These are phyloP conservation scores for Stegophylla sp. DNA, from an alignment of 2,888 invertebrate species.

Conservation along the genomic window DNA sequence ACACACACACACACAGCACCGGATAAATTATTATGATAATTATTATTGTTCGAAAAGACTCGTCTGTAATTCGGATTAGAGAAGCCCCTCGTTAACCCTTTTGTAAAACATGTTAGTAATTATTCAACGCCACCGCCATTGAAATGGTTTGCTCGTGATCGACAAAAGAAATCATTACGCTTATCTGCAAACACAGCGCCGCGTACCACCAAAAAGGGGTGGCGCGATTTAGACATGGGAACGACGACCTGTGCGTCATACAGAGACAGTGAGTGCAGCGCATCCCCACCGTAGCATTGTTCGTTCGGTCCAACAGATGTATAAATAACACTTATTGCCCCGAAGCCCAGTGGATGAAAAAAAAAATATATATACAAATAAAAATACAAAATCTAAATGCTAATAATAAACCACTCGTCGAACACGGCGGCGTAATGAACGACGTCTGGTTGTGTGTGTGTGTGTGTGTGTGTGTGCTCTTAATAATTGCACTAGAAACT, in stretches of 20 bases:
- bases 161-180: slow-evolving; percentile 53
- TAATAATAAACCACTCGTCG: slow-evolving; percentile 16
- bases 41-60: slow-evolving; percentile 27
- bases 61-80: slow-evolving; percentile 22
- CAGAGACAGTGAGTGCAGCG: too few relatives aligned
- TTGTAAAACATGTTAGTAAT: slow-evolving; percentile 42
- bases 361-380: neutral
- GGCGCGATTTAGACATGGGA: slow-evolving; percentile 22
- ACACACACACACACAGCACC: too few relatives aligned
- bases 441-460: neutral
- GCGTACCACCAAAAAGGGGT: neutral
- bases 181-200: slow-evolving; percentile 39
- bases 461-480: too few relatives aligned
- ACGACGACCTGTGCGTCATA: neutral
- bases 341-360: neutral
- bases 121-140: slow-evolving; percentile 20
- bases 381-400: too few relatives aligned
- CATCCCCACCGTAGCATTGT: slow-evolving; percentile 30
- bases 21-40: slow-evolving; percentile 14
- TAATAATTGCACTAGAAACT: slow-evolving; percentile 28
- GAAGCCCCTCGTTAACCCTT: slow-evolving; percentile 42
- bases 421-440: slow-evolving; percentile 12
- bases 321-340: slow-evolving; percentile 26
- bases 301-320: slow-evolving; percentile 33
- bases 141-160: slow-evolving; percentile 32